These are phyloP conservation scores for Cyclura pinguis DNA, from an alignment of 2,797 vertebrate genomes.

Conservation along the genomic window DNA sequence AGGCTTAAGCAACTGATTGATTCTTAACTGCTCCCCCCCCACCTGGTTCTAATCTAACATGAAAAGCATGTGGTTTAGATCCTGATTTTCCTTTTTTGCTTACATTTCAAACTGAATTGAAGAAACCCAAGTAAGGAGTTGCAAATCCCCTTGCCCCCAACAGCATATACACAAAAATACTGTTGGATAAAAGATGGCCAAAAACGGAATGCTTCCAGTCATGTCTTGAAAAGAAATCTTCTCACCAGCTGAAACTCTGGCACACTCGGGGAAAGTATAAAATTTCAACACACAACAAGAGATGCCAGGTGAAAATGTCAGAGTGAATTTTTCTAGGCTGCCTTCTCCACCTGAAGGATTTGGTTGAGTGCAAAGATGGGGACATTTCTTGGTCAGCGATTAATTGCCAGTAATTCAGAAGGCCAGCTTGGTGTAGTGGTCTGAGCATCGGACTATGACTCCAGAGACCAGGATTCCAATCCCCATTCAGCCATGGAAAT, in stretches of 20 bases:
- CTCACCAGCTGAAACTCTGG: slow-evolving; percentile 39
- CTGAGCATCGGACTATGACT: too few species aligned
- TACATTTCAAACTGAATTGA: slow-evolving; percentile 64
- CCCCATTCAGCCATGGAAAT: too few species aligned
- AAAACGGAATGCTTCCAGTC: slow-evolving; percentile 49
- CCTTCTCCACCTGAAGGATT: slow-evolving; percentile 42
- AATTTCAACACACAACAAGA: slow-evolving; percentile 22
- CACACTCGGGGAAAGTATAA: slow-evolving; percentile 49
- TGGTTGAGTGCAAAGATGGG: background rate
- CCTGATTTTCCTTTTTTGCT: slow-evolving; percentile 74
- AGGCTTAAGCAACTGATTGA: slow-evolving; percentile 79
- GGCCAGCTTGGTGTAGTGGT: too few species aligned
- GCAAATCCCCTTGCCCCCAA: background rate
- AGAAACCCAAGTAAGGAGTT: slow-evolving; percentile 61
- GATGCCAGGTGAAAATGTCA: slow-evolving; percentile 23
- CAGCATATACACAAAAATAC: background rate
- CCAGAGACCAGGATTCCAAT: background rate
- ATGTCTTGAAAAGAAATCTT: slow-evolving; percentile 50
- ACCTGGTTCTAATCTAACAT: slow-evolving; percentile 89
- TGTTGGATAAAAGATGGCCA: slow-evolving; percentile 33
- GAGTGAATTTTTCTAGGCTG: slow-evolving; percentile 37
- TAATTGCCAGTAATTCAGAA: background rate
- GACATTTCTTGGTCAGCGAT: background rate
- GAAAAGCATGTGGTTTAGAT: slow-evolving; percentile 88
- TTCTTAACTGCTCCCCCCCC: slow-evolving; percentile 82